These are phyloP conservation scores for Drosophila diplacantha DNA, from an alignment of 2,888 invertebrate genomes.

Conservation along the genomic window DNA sequence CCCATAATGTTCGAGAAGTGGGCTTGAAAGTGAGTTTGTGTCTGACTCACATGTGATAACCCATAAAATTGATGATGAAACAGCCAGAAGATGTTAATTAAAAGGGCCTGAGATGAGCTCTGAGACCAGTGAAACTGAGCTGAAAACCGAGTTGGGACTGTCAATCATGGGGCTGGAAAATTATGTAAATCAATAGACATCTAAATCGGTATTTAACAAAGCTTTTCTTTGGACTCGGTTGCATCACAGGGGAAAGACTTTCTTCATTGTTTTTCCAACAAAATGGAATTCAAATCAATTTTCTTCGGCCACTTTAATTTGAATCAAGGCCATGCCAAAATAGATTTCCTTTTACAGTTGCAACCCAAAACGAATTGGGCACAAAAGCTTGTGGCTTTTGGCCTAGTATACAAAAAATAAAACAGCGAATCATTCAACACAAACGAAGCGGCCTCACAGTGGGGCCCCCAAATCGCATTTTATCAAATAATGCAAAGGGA, in stretches of 20 bases:
- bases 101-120: constrained; percentile 5
- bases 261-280: constrained; percentile 29
- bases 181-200: constrained; percentile 36
- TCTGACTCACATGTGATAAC: constrained; percentile 33
- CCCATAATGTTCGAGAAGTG: constrained; percentile 26
- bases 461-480: constrained; percentile 21
- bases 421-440: constrained; percentile 13
- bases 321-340: constrained; percentile 51
- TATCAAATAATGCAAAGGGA: constrained; percentile 45
- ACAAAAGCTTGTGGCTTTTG: constrained; percentile 31
- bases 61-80: constrained; percentile 25
- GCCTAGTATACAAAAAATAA: constrained; percentile 24
- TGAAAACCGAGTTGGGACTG: constrained; percentile 43
- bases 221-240: constrained; percentile 20
- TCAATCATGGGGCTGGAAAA: constrained; percentile 22
- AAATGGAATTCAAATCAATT: constrained; percentile 20
- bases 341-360: constrained; percentile 65
- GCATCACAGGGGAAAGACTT: constrained; percentile 40
- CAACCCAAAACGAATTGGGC: constrained; percentile 33
- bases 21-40: constrained; percentile 27
- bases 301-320: constrained; percentile 18
- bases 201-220: constrained; percentile 21
- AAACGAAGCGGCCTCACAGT: constrained; percentile 27
- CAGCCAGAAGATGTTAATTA: constrained; percentile 36
- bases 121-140: constrained; percentile 53